Evolutionary conservation across 2,797 vertebrate species (phyloP).

Genomic region (Cacajao melanocephalus): DNA sequence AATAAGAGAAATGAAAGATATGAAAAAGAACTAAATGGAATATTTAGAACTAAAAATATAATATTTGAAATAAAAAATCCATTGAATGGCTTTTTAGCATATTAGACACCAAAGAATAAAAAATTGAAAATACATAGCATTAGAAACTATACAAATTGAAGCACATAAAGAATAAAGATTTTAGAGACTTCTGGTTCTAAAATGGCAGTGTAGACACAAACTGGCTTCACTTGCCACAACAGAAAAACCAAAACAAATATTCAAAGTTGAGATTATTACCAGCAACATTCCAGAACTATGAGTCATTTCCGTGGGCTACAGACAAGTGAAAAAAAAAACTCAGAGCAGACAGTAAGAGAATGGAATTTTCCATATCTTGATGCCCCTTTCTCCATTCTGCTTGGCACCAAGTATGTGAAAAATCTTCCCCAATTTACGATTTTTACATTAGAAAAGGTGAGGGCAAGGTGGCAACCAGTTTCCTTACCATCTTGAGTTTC

Average conservation of each 20-base stretch:
- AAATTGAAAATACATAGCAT: not conserved
- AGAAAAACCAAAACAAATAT: not conserved
- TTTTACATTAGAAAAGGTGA: not conserved
- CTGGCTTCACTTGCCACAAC: not conserved
- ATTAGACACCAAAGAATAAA: not conserved
- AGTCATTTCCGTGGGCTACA: not conserved
- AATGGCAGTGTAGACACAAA: no score
- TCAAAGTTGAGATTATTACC: not conserved
- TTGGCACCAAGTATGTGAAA: not conserved
- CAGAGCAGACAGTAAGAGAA: not conserved
- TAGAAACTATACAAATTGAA: not conserved
- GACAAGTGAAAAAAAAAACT: not conserved
- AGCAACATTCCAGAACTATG: not conserved
- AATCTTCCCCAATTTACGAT: not conserved
- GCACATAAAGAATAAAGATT: not conserved
- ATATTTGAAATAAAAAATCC: not conserved
- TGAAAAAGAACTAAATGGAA: not conserved
- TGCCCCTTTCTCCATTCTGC: not conserved
- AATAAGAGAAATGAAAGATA: not conserved
- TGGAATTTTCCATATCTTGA: not conserved
- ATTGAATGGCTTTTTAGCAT: not conserved
- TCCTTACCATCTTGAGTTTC: not conserved
- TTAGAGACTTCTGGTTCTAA: not conserved
- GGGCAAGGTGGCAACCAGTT: not conserved
- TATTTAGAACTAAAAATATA: not conserved